A percentile compares a stretch with the other conserved stretches of the same genome.
Conservation (phyloP, 2,113 vertebrate genomes). For the Promerops cafer region DNA sequence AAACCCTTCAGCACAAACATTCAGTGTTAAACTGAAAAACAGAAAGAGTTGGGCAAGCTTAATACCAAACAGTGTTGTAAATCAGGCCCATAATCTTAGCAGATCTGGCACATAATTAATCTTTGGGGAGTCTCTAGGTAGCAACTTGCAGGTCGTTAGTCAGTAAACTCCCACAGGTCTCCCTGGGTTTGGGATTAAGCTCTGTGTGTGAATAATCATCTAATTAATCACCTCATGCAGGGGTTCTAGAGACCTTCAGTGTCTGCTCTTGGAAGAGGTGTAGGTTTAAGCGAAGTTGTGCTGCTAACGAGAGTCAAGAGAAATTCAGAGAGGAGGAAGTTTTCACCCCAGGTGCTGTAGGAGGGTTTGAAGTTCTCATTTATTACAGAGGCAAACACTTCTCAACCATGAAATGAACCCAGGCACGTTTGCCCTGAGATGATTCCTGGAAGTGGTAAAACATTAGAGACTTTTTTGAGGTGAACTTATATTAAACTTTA, state of each 20-base stretch:
- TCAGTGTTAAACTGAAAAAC: background rate
- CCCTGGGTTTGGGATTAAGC: constrained; percentile 1
- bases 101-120: constrained; percentile 3
- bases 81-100: background rate
- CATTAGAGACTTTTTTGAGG: background rate
- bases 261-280: background rate
- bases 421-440: accelerated
- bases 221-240: constrained; percentile 23
- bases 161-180: constrained; percentile 2
- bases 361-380: background rate
- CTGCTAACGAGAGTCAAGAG: background rate
- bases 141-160: background rate
- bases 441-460: background rate
- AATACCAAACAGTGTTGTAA: background rate
- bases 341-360: background rate
- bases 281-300: background rate
- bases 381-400: background rate
- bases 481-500: background rate
- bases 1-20: background rate
- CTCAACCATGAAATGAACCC: background rate
- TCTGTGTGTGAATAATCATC: constrained; percentile 11
- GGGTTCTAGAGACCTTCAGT: background rate
- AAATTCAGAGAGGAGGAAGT: background rate
- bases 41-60: background rate
- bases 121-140: background rate